Evolutionary conservation across 2,797 vertebrate species (phyloP), one percentile per base, ranked within the genome.

Genomic region (Fringilla coelebs): DNA sequence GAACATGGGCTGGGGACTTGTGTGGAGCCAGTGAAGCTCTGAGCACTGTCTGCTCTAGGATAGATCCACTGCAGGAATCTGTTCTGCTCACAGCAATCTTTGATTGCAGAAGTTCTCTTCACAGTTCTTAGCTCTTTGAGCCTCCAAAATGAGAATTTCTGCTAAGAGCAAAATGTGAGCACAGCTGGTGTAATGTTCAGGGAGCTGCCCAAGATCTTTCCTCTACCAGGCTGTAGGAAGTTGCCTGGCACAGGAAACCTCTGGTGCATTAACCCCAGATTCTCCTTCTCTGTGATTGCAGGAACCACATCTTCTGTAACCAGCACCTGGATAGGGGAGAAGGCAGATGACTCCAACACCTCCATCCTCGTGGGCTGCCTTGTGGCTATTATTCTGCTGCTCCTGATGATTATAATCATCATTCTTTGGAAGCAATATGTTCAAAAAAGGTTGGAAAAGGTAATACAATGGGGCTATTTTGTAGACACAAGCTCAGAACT

Each of bases 381-480:
- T 85, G 99, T 99, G 93, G 98, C 98, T 88, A 99, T 99, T 96
- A 99, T 99, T 93, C 98, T 99, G 29, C 97, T 99, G 51, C 96
- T 99, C 63, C 97, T 99, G 86, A 93, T 99, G 95, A 98, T 99
- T 92, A 99, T 99, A 96, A 97, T 99, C 85, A 97, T 99, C 89
- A 99, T 99, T 96, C 98, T 99, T 60, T 99, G 98, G 98, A 99
- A 98, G 60, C 99, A 99, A 60, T 99, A 99, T 5, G 98, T 98
- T 90, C 98, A 98, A 16, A 99, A 99, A 95, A 98, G 98, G 38
- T 94, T 99, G 97, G 98, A 99, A 96, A 99, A 99, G 98, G 99
- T 99, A 96, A 94, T 11, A 48, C n/a, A 57, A 3, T 24, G 61
- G 71, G 58, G 34, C 58, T 74, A 0, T 58, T 34, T 41, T 67